Evolutionary conservation across 1,140 invertebrate species (phyloP).

Genomic region (Chrysoperla carnea): DNA sequence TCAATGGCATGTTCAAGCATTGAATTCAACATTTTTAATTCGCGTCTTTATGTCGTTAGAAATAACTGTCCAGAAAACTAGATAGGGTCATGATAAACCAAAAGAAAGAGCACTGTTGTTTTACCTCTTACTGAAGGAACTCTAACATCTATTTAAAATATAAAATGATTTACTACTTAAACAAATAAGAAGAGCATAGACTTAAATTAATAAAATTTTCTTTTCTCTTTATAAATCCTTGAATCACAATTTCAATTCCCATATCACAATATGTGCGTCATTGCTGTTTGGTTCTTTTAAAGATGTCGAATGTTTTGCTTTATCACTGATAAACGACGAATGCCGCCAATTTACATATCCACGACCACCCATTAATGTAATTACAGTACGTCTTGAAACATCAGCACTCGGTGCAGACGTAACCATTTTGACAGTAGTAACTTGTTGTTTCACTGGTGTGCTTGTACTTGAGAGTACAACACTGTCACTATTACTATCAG

Average conservation of each 20-base stretch:
- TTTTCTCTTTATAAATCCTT: no score
- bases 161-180: no score
- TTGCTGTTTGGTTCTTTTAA: conserved; percentile 44
- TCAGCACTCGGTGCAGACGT: conserved; percentile 25
- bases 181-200: no score
- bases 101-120: no score
- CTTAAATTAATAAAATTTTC: no score
- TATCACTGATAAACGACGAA: conserved; percentile 35
- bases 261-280: conserved; percentile 73
- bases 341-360: conserved; percentile 74
- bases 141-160: no score
- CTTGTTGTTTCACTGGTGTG: conserved; percentile 11
- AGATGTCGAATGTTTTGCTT: conserved; percentile 17
- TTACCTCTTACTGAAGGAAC: no score
- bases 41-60: no score
- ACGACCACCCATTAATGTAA: conserved; percentile 71
- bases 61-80: no score
- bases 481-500: conserved; percentile 10
- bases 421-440: conserved; percentile 16
- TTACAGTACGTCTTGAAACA: conserved; percentile 49
- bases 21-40: no score
- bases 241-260: conserved; percentile 76
- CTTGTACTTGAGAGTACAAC: conserved; percentile 6
- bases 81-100: no score
- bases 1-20: no score